Percentiles rank a stretch among this genome's conserved stretches.
These are phyloP conservation scores for Mormyrops boulengeri DNA, from an alignment of 2,797 vertebrate genomes.

Conservation along the genomic window DNA sequence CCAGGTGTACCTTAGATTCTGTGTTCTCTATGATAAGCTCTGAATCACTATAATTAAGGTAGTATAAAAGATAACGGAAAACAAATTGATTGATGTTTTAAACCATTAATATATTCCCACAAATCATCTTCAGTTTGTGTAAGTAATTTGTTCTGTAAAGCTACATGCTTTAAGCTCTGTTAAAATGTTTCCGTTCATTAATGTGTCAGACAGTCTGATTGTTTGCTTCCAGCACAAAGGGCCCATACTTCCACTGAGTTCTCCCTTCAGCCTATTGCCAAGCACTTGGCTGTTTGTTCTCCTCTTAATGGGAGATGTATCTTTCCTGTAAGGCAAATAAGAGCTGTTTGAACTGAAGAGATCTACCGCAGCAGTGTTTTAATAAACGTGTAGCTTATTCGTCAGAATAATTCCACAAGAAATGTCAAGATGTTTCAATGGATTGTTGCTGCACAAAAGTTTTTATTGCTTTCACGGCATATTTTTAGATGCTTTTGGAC, in stretches of 20 bases:
- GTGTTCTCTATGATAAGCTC: neutral
- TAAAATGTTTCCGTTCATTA: neutral
- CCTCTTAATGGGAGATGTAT: neutral
- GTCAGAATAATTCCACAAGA: conserved; percentile 11
- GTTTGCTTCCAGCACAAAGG: neutral
- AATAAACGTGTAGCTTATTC: neutral
- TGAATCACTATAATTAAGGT: neutral
- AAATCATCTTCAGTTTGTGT: neutral
- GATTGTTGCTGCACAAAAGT: neutral
- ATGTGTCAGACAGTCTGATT: neutral
- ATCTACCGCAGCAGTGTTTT: neutral
- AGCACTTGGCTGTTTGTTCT: neutral
- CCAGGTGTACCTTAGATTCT: neutral
- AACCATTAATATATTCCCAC: neutral
- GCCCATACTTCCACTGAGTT: neutral
- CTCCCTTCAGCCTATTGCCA: neutral
- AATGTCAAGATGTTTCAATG: neutral
- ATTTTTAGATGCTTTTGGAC: neutral
- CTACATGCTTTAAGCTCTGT: neutral
- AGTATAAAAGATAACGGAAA: neutral
- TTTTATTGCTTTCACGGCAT: neutral
- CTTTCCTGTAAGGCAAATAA: neutral
- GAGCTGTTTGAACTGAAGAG: neutral
- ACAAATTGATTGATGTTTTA: neutral
- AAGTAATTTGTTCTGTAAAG: neutral